These are phyloP conservation scores for Sebastes alutus DNA, from an alignment of 2,797 vertebrate genomes.

Conservation along the genomic window DNA sequence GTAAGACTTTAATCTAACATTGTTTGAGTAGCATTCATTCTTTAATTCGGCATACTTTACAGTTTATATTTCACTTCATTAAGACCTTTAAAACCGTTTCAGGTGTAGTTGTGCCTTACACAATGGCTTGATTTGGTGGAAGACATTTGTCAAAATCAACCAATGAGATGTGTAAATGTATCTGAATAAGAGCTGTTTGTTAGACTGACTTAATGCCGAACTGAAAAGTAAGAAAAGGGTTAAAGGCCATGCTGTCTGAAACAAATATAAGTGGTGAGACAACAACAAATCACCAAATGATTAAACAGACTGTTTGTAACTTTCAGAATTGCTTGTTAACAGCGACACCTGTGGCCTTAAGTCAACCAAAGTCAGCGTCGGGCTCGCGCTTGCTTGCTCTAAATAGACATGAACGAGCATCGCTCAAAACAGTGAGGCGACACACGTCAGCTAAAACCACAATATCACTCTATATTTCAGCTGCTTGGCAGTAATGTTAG, in stretches of 20 bases:
- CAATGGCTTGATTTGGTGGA: background rate
- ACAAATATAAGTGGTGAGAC: background rate
- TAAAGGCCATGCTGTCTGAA: background rate
- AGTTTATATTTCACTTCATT: background rate
- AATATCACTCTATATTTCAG: too few relatives aligned
- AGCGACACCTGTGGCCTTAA: too few relatives aligned
- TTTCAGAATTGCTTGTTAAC: too few relatives aligned
- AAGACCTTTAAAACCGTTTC: background rate
- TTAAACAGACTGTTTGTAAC: too few relatives aligned
- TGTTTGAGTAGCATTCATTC: fast-evolving
- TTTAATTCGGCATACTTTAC: background rate
- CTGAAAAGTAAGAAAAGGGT: background rate
- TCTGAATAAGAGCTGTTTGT: background rate
- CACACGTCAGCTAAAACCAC: too few relatives aligned
- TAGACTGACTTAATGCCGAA: background rate
- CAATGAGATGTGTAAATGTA: background rate
- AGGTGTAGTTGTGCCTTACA: background rate
- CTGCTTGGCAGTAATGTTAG: too few relatives aligned
- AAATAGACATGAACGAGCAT: too few relatives aligned
- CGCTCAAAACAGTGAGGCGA: too few relatives aligned
- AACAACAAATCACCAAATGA: background rate
- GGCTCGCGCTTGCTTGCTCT: too few relatives aligned
- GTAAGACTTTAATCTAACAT: fast-evolving
- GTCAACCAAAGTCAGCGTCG: too few relatives aligned
- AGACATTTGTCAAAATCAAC: background rate